Percentiles rank a stretch among this genome's conserved stretches.
phyloP scores from a whole-genome alignment of 1,140 invertebrate genomes.

The Cotesia typhae region DNA sequence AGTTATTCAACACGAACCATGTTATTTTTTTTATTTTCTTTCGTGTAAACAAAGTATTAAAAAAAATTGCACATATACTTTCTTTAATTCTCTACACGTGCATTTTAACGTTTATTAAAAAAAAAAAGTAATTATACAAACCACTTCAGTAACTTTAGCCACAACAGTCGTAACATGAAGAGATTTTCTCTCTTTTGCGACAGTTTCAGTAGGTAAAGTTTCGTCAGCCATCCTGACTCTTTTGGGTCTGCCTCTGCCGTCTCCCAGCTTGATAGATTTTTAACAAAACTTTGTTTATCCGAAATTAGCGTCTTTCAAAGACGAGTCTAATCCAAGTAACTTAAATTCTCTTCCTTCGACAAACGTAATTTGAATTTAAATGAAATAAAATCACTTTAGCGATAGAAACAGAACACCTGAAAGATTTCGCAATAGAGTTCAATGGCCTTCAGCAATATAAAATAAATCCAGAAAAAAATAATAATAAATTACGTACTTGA shows the following conservation, averaged over 20 bases:
- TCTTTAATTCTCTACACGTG: too few species aligned
- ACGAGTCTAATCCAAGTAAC: background rate
- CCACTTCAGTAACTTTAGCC: slow-evolving; percentile 63
- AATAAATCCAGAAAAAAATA: background rate
- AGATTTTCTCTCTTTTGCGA: slow-evolving; percentile 52
- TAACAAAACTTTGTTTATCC: background rate
- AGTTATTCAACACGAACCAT: too few species aligned
- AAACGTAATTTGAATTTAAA: background rate
- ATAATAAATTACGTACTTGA: background rate
- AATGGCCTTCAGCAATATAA: background rate
- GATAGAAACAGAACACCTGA: background rate
- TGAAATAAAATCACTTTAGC: too few species aligned
- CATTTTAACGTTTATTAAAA: too few species aligned
- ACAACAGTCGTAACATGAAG: slow-evolving; percentile 52
- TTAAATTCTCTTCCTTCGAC: background rate
- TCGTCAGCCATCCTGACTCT: slow-evolving; percentile 65
- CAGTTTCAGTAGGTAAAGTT: slow-evolving; percentile 54
- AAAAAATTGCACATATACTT: too few species aligned
- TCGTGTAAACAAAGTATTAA: too few species aligned
- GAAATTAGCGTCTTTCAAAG: background rate
- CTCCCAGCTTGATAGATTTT: slow-evolving; percentile 60
- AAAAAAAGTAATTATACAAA: slow-evolving; percentile 45
- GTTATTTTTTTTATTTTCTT: too few species aligned
- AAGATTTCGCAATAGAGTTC: background rate
- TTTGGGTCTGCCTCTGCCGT: slow-evolving; percentile 59